phyloP scores from a whole-genome alignment of 2,888 invertebrate genomes.

The Drosophila lutescens region DNA sequence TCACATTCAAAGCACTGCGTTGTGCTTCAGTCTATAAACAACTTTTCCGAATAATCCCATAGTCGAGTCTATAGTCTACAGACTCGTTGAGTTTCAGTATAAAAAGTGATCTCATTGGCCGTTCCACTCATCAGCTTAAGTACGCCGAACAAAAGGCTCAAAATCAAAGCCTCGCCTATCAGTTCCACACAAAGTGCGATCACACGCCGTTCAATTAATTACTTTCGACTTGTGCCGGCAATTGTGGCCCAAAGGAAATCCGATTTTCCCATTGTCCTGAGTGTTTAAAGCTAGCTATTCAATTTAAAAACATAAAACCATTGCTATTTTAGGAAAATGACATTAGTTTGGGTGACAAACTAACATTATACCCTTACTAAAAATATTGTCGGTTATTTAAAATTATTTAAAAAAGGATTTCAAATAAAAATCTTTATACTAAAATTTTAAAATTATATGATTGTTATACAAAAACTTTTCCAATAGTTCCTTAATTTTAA shows the following conservation, averaged over 20 bases:
- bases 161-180: slow-evolving; percentile 57
- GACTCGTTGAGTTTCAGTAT: slow-evolving; percentile 46
- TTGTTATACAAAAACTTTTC: too few relatives aligned
- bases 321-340: not conserved
- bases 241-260: slow-evolving; percentile 31
- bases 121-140: slow-evolving; percentile 32
- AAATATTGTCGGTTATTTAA: too few relatives aligned
- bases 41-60: slow-evolving; percentile 47
- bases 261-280: slow-evolving; percentile 6
- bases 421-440: too few relatives aligned
- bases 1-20: slow-evolving; percentile 6
- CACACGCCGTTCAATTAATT: slow-evolving; percentile 28
- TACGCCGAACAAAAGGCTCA: slow-evolving; percentile 55
- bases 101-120: slow-evolving; percentile 74
- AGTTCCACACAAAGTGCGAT: slow-evolving; percentile 25
- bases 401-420: too few relatives aligned
- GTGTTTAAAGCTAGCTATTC: not conserved
- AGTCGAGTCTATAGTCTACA: slow-evolving; percentile 22
- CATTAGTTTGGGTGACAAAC: too few relatives aligned
- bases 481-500: too few relatives aligned
- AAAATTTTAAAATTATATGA: too few relatives aligned
- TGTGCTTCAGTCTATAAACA: slow-evolving; percentile 54
- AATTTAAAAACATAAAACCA: not conserved
- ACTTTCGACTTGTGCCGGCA: slow-evolving; percentile 55
- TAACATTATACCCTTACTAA: too few relatives aligned